Conservation (phyloP, 2,113 vertebrate species). For the Himantopus leucocephalus region DNA sequence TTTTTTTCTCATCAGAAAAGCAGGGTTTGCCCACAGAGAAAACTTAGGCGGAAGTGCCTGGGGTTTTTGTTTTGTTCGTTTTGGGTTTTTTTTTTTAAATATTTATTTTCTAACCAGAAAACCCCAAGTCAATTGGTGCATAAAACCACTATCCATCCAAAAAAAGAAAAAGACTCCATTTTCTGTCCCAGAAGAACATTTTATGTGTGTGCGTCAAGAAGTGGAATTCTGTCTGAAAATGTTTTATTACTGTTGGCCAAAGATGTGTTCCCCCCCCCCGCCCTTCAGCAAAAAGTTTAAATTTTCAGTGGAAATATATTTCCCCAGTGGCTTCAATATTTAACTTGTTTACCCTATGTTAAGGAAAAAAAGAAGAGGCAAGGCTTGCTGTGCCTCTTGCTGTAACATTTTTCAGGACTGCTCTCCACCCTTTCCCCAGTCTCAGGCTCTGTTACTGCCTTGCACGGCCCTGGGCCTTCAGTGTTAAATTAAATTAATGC, state of each 20-base stretch:
- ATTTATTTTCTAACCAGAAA: background rate
- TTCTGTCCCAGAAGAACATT: background rate
- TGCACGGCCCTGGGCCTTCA: background rate
- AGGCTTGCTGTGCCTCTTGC: too few relatives aligned
- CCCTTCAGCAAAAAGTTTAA: background rate
- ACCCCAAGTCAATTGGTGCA: background rate
- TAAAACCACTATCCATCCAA: background rate
- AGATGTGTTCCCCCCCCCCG: background rate
- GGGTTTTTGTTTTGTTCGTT: background rate
- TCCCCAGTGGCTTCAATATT: background rate
- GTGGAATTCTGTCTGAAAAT: background rate
- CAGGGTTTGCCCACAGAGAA: background rate
- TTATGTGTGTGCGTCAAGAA: background rate
- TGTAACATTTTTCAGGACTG: too few relatives aligned
- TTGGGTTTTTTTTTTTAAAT: background rate
- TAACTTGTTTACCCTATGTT: background rate
- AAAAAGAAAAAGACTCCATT: background rate
- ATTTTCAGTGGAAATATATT: background rate
- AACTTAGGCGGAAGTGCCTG: background rate
- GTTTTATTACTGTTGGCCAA: background rate
- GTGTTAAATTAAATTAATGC: background rate
- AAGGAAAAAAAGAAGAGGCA: background rate
- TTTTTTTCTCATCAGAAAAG: background rate
- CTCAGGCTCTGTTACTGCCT: background rate
- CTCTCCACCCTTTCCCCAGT: rapidly evolving